Evolutionary conservation across 2,888 invertebrate genomes (phyloP).

Genomic region (Myathropa florea): DNA sequence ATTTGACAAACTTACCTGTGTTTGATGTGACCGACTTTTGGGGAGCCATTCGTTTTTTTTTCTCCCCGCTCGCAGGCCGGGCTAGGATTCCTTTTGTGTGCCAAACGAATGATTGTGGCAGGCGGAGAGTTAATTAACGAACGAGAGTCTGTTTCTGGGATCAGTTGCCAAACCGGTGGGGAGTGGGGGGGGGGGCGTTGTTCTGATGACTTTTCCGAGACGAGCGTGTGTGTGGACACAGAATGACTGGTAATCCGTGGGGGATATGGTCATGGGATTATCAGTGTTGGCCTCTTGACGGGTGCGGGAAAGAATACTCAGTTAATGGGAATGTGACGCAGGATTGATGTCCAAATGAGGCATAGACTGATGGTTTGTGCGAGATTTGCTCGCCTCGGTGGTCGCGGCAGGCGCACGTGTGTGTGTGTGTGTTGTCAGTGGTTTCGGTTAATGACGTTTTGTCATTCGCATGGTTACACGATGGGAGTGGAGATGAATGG

Average conservation of each 20-base stretch:
- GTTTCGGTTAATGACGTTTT: background rate
- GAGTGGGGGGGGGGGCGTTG: too few relatives aligned
- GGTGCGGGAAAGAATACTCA: background rate
- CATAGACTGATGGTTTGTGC: background rate
- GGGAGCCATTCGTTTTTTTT: background rate
- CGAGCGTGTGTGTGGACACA: background rate
- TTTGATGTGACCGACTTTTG: background rate
- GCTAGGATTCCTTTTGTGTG: background rate
- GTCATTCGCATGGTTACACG: background rate
- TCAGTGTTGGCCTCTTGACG: background rate
- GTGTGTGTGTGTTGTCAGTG: background rate
- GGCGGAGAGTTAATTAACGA: background rate
- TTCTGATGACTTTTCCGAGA: too few relatives aligned
- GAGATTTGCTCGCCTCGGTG: background rate
- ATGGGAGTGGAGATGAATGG: background rate
- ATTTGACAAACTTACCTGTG: background rate
- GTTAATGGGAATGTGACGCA: background rate
- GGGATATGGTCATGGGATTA: background rate
- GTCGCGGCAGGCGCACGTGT: too few relatives aligned
- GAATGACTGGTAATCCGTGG: background rate
- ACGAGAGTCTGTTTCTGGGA: background rate
- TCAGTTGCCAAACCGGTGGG: too few relatives aligned
- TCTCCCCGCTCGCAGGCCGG: background rate
- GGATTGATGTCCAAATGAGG: constrained; percentile 4
- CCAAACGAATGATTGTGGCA: background rate